Conservation (phyloP, 2,113 vertebrate species). For the Actenoides hombroni region DNA sequence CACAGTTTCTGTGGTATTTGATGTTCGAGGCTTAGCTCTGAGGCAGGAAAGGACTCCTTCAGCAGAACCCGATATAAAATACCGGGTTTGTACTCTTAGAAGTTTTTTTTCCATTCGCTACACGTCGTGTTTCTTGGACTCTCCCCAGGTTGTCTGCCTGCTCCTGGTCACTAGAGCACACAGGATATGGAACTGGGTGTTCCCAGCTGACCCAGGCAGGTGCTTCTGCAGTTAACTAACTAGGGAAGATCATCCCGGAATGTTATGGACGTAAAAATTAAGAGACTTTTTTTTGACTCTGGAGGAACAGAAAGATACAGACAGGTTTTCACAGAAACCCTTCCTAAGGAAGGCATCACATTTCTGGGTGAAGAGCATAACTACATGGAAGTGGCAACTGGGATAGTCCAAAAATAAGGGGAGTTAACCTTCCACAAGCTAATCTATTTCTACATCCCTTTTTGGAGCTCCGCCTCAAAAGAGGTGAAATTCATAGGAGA, state of each 20-base stretch:
- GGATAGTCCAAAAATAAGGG: neutral
- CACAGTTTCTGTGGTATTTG: neutral
- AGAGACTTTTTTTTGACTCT: neutral
- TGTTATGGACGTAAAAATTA: neutral
- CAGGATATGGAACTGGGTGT: rapidly evolving
- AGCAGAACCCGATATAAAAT: neutral
- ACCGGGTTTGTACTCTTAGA: too few species aligned
- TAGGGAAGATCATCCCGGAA: neutral
- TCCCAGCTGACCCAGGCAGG: neutral
- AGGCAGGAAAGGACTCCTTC: neutral
- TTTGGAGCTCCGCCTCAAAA: neutral
- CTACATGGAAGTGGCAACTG: neutral
- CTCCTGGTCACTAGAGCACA: neutral
- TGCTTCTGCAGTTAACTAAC: neutral
- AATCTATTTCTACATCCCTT: neutral
- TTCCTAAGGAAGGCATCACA: neutral
- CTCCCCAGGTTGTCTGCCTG: neutral
- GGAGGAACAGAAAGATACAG: neutral
- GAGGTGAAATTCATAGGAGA: too few species aligned
- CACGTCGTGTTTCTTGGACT: neutral
- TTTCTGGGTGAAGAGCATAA: neutral
- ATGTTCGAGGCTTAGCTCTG: neutral
- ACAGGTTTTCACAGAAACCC: neutral
- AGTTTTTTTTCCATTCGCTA: neutral
- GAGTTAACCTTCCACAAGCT: neutral